Evolutionary conservation across 2,113 vertebrate genomes (phyloP).

Genomic region (Condylura cristata): DNA sequence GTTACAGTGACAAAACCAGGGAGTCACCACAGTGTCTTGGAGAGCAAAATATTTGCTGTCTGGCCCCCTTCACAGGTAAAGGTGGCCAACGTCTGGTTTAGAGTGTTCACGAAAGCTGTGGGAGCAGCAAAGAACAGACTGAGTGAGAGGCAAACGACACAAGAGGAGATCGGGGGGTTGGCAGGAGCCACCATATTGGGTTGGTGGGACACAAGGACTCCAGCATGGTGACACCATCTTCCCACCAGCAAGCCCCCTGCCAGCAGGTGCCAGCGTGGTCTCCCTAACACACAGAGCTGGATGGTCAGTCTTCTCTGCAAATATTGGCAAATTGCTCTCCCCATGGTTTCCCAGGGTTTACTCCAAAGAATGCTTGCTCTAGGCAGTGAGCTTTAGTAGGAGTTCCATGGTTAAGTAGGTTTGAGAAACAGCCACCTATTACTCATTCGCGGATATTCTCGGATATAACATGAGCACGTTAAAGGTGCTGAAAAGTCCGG

Average conservation of each 20-base stretch:
- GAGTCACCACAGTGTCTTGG: neutral
- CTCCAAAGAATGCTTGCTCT: neutral
- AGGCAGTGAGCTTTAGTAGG: neutral
- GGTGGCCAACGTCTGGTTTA: accelerated
- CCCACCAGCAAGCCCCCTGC: neutral
- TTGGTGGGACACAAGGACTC: neutral
- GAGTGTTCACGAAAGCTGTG: neutral
- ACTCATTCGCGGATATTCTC: neutral
- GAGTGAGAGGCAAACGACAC: neutral
- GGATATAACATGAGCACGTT: too few species aligned
- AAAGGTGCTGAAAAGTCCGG: neutral
- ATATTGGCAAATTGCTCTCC: neutral
- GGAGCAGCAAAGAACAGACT: neutral
- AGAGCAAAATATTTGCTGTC: neutral
- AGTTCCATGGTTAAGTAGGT: neutral
- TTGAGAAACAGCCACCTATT: neutral
- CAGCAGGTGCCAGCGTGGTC: neutral
- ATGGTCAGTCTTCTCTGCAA: neutral
- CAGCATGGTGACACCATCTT: neutral
- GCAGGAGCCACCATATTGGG: neutral
- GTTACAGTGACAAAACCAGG: neutral
- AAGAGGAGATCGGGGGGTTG: accelerated
- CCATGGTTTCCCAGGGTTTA: neutral
- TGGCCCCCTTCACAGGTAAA: neutral
- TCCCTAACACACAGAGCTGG: neutral